Evolutionary conservation across 1,140 invertebrate genomes (phyloP), one percentile per base, ranked within the genome.

Genomic region (Amphibalanus amphitrite): DNA sequence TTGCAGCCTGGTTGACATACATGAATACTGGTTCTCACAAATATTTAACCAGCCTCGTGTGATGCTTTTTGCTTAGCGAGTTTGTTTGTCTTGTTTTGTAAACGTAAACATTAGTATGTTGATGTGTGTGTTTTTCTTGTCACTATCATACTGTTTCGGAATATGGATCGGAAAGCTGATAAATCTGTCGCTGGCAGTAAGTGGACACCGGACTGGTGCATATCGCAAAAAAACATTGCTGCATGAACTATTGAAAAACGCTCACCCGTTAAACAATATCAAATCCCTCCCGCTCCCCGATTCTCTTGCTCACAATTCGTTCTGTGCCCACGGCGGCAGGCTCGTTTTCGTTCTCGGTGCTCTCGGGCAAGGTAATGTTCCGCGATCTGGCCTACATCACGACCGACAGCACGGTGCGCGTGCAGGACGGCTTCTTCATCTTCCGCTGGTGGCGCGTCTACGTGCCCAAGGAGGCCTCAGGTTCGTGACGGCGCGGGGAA

Each of bases 311-410:
- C 71, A 72, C 38, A 70, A 73, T 23, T 20, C 70, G 40, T 72
- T 72, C 29, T 72, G 75, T 75, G 74, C 76, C 83, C 85, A 38
- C 38, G 6, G 38, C 38, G 10, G 47, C 78, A 92, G 94, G 95
- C 73, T 97, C 96, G 25, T 88, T 98, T 76, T 94, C 93, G 1
- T 82, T 97, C 59, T 95, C 95, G 82, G 91, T 93, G 30, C 83
- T 98, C 74, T 93, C 94, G 74, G 97, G 97, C 3, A 98, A 98
- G 83, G 90, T 98, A 64, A 99, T 99, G 96, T 97, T 98, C 82
- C 85, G 95, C 75, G 93, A 98, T 84, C 86, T 98, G 77, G 88
- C 93, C 69, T 96, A 93, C 76, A 91, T 97, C 65, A 96, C 91
- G 69, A 90, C 94, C 81, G 95, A 99, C 82, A 97, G 92, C 80